Base-by-base conservation (phyloP, 2,113 vertebrate species). In the Elaphurus davidianus region DNA sequence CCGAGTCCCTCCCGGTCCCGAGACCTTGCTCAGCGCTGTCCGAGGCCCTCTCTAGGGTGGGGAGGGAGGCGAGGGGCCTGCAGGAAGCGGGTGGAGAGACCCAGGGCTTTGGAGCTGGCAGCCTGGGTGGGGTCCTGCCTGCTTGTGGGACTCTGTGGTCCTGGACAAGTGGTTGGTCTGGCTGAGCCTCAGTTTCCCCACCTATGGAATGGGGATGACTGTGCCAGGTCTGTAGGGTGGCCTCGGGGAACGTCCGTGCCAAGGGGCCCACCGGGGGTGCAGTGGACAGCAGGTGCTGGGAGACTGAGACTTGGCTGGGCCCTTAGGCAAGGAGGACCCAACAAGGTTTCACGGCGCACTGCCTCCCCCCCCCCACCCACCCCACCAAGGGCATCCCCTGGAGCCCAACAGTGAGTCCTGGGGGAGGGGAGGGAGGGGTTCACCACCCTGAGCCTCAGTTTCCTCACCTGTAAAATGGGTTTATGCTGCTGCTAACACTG, bases 301-400 rank as follows among this genome's bases (percentile, higher is more conserved):
- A n/a, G 54, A 33, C 1, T 0, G 0, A 27, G 21, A 36, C 28
- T 47, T 33, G 25, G 11, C 21, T 52, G 52, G 21, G 47, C 17
- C 17, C 25, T n/a, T 13, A 27, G 33, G 40, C 0, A 1, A 71
- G 74, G 30, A 43, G 23, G 40, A 43, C 45, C n/a, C 27, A 10
- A 25, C 78, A 74, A 57, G 50, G 27, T 40, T 87, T 86, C 67
- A 19, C 1, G 1, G 30, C 1, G n/a, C 45, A 45, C 30, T 76
- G 90, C n/a, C 43, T 87, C 76, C 17, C 78, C 83, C 28, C 23
- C 36, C 84, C 25, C 87, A 40, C 40, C 83, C 83, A 28, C 52
- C 57, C 8, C 2, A 0, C 45, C 27, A 40, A 45, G 21, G 25
- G 54, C 7, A 21, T 74, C 45, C 45, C 30, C 36, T 9, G 15